These are phyloP conservation scores for Argyresthia goedartella DNA, from an alignment of 2,888 invertebrate genomes.

Conservation along the genomic window DNA sequence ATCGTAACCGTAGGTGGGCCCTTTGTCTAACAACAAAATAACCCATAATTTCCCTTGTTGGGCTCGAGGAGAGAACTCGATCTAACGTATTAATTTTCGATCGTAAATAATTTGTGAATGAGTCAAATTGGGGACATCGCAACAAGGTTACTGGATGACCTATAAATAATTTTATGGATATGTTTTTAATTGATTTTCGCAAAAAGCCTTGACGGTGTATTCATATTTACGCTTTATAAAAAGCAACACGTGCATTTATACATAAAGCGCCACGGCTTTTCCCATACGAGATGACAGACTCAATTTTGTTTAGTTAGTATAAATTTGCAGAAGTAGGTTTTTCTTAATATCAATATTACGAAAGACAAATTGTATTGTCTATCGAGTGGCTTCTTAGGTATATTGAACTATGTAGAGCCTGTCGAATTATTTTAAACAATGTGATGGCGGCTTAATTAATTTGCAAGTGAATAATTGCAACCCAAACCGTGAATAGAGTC, in stretches of 20 bases:
- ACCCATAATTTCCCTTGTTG: constrained; percentile 63
- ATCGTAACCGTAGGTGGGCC: constrained; percentile 57
- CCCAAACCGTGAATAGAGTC: constrained; percentile 8
- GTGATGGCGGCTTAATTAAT: neutral
- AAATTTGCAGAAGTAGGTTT: too few species aligned
- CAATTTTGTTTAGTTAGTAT: too few species aligned
- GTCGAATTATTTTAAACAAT: neutral
- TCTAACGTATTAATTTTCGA: constrained; percentile 51
- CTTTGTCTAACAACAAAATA: constrained; percentile 45
- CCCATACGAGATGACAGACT: too few species aligned
- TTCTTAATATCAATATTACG: too few species aligned
- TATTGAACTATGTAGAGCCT: neutral
- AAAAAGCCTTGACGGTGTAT: too few species aligned
- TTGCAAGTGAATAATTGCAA: neutral
- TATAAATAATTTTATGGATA: constrained; percentile 22
- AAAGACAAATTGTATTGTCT: too few species aligned
- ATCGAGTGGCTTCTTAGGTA: too few species aligned
- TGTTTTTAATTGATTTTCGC: too few species aligned
- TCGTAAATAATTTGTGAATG: constrained; percentile 39
- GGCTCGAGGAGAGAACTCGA: constrained; percentile 33
- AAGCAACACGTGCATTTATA: too few species aligned
- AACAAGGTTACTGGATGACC: constrained; percentile 21
- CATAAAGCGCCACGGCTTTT: too few species aligned
- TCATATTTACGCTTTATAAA: too few species aligned
- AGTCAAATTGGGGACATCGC: constrained; percentile 17